Conservation (phyloP, 2,888 invertebrate genomes). For the Hedychridium roseum region DNA sequence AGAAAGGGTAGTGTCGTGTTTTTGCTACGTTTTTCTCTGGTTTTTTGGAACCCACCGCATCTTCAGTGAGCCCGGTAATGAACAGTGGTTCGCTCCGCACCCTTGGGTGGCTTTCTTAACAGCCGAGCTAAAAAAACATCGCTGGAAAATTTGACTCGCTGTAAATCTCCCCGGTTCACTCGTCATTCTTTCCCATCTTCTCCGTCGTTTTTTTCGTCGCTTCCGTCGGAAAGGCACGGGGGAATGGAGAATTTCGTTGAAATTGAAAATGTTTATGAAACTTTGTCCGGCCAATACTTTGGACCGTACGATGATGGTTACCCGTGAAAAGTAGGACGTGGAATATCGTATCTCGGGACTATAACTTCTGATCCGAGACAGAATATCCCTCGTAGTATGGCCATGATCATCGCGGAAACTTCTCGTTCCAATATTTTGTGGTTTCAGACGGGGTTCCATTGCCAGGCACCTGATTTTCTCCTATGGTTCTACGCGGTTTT, state of each 20-base stretch:
- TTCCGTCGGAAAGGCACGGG: not conserved
- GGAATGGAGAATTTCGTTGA: not conserved
- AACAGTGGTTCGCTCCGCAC: conserved; percentile 44
- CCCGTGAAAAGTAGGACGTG: not conserved
- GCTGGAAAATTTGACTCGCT: conserved; percentile 1
- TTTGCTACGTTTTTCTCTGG: conserved; percentile 50
- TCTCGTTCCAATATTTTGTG: conserved; percentile 24
- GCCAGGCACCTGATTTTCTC: conserved; percentile 19
- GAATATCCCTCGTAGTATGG: conserved; percentile 22
- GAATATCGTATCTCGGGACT: conserved; percentile 11
- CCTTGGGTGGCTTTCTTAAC: conserved; percentile 18
- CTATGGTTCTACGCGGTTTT: no score
- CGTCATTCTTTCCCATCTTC: conserved; percentile 7
- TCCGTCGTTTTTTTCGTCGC: not conserved
- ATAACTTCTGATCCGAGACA: conserved; percentile 32
- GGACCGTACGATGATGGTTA: not conserved
- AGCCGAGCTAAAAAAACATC: conserved; percentile 8
- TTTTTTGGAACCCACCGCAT: conserved; percentile 45
- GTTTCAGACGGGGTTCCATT: conserved; percentile 20
- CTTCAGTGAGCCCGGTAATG: conserved; percentile 32
- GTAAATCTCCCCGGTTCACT: conserved; percentile 30
- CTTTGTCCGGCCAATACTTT: not conserved
- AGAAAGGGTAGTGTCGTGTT: conserved; percentile 34
- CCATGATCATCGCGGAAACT: conserved; percentile 25
- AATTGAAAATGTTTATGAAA: no score